These are phyloP conservation scores for Psilopogon haemacephalus DNA, from an alignment of 2,113 vertebrate genomes.

Conservation along the genomic window DNA sequence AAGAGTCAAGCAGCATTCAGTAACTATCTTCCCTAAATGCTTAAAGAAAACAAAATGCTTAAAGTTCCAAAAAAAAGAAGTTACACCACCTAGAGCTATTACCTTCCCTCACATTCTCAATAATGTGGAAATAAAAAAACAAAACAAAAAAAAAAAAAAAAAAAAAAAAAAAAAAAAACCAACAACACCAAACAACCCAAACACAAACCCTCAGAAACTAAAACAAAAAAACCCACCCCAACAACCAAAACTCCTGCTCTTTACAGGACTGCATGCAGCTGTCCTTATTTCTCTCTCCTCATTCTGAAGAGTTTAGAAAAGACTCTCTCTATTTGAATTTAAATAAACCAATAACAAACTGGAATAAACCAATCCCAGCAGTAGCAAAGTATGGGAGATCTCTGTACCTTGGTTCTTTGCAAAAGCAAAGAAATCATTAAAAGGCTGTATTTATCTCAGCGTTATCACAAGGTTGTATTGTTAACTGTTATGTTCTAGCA, in stretches of 20 bases:
- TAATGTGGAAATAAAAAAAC: fast-evolving
- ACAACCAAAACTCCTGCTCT: not conserved
- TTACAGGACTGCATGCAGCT: not conserved
- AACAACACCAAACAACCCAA: too few relatives aligned
- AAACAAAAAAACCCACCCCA: too few relatives aligned
- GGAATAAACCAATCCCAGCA: not conserved
- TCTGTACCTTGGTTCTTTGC: not conserved
- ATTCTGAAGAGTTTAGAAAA: not conserved
- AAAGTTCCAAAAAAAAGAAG: not conserved
- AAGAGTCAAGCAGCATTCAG: not conserved
- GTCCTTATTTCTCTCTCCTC: not conserved
- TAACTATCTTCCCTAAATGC: not conserved
- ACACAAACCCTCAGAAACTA: too few relatives aligned
- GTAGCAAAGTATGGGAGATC: not conserved
- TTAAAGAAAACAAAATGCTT: not conserved
- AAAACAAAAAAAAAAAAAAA: not conserved
- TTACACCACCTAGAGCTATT: not conserved
- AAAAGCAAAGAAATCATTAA: not conserved
- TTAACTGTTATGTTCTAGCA: not conserved
- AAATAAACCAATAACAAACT: too few relatives aligned
- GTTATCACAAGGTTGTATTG: not conserved
- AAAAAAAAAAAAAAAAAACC: too few relatives aligned
- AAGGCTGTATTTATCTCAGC: not conserved
- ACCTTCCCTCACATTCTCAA: not conserved
- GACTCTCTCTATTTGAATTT: not conserved